A percentile compares a stretch with the other conserved stretches of the same genome.
phyloP scores from a whole-genome alignment of 2,888 invertebrate species.

The Microchrysa polita region DNA sequence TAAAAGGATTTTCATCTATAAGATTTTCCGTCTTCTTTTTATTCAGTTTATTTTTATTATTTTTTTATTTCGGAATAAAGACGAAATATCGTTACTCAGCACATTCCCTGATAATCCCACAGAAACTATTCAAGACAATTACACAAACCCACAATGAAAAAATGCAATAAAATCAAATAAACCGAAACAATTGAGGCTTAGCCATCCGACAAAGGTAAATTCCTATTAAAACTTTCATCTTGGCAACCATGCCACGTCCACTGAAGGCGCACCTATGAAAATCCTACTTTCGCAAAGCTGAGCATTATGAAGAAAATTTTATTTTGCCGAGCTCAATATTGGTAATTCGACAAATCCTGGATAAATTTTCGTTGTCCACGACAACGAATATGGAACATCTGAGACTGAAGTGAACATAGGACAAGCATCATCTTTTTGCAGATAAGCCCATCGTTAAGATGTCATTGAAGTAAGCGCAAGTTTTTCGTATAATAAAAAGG shows the following conservation, averaged over 20 bases:
- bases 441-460: conserved; percentile 39
- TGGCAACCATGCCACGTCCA: not conserved
- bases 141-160: too few relatives aligned
- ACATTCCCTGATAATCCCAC: too few relatives aligned
- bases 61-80: too few relatives aligned
- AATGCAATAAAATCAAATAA: conserved; percentile 20
- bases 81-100: too few relatives aligned
- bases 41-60: too few relatives aligned
- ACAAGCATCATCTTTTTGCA: conserved; percentile 28
- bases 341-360: conserved; percentile 30
- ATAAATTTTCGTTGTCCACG: not conserved
- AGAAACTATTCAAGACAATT: too few relatives aligned
- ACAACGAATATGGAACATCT: conserved; percentile 8
- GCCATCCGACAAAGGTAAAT: not conserved
- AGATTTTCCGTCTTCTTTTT: too few relatives aligned
- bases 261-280: conserved; percentile 31
- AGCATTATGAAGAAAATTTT: conserved; percentile 29
- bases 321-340: conserved; percentile 22
- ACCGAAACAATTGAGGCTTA: conserved; percentile 23
- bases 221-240: conserved; percentile 16
- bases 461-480: conserved; percentile 37
- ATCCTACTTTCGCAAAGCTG: not conserved
- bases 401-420: conserved; percentile 12
- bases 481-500: conserved; percentile 38
- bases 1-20: too few relatives aligned